Evolutionary conservation across 1,140 invertebrate species (phyloP).

Genomic region (Bombus superbus): DNA sequence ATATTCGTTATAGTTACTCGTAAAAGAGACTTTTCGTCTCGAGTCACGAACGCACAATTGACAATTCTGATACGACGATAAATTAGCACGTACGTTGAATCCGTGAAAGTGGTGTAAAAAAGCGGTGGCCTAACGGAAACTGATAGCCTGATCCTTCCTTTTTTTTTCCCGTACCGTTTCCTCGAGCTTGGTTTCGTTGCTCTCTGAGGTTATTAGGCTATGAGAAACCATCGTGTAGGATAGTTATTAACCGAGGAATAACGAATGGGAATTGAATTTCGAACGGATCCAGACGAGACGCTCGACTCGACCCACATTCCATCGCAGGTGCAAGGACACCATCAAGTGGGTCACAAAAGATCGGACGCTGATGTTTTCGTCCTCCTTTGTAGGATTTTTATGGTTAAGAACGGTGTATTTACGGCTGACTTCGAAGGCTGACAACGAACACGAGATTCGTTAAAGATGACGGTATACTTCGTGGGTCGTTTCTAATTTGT

Average conservation of each 20-base stretch:
- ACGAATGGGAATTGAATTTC: constrained; percentile 23
- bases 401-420: not conserved
- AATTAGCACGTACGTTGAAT: too few relatives aligned
- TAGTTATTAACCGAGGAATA: not conserved
- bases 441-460: not conserved
- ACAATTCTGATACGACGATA: too few relatives aligned
- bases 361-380: not conserved
- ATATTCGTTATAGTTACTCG: too few relatives aligned
- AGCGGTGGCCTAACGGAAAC: too few relatives aligned
- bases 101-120: too few relatives aligned
- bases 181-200: not conserved
- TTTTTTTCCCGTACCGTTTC: not conserved
- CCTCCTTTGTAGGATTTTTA: constrained; percentile 8
- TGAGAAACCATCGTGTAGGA: not conserved
- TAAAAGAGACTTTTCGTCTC: too few relatives aligned
- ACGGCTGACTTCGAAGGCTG: not conserved
- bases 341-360: not conserved
- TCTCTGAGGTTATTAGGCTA: too few relatives aligned
- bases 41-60: too few relatives aligned
- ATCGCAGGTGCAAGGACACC: constrained; percentile 19
- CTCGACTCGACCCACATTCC: constrained; percentile 31
- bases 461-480: not conserved
- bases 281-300: not conserved
- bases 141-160: too few relatives aligned
- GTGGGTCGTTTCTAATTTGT: not conserved